A percentile compares a stretch with the other conserved stretches of the same genome.
Evolutionary conservation across 2,113 vertebrate species (phyloP).

Genomic region (Sterna hirundo): DNA sequence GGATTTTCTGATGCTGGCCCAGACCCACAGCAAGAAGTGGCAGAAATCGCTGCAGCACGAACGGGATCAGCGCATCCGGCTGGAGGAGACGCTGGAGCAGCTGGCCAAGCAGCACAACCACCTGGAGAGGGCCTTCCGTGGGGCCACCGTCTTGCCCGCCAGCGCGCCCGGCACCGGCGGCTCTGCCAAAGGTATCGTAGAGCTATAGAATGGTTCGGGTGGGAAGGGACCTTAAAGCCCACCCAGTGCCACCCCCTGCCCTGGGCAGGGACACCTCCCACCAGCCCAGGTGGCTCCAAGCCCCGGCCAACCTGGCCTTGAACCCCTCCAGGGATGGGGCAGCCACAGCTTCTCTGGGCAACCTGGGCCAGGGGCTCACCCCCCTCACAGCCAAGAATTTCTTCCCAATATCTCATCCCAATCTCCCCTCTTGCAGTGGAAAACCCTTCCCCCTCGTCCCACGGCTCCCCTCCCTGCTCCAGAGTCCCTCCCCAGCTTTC

Average conservation of each 20-base stretch:
- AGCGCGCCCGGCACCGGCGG: conserved; percentile 65
- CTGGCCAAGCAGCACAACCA: conserved; percentile 98
- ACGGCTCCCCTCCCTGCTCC: too few relatives aligned
- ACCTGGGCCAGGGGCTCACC: too few relatives aligned
- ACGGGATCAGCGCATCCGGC: conserved; percentile 89
- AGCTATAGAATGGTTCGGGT: neutral
- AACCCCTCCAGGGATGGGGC: neutral
- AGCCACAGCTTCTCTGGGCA: too few relatives aligned
- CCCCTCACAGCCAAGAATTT: too few relatives aligned
- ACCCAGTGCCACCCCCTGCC: neutral
- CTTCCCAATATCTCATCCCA: too few relatives aligned
- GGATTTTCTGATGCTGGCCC: conserved; percentile 91
- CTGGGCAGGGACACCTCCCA: neutral
- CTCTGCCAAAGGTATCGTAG: conserved; percentile 80
- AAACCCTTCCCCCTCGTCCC: too few relatives aligned
- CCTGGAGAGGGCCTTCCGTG: conserved; percentile 93
- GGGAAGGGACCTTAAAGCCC: neutral
- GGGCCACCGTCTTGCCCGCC: conserved; percentile 85
- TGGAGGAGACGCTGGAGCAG: conserved; percentile 96
- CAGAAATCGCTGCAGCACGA: conserved; percentile 94
- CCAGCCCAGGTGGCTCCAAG: neutral
- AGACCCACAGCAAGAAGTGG: conserved; percentile 93
- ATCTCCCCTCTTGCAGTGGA: too few relatives aligned
- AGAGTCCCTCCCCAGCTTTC: neutral
- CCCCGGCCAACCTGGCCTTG: neutral